Evolutionary conservation across 2,113 vertebrate species (phyloP).

Genomic region (Genyomyrus donnyi): DNA sequence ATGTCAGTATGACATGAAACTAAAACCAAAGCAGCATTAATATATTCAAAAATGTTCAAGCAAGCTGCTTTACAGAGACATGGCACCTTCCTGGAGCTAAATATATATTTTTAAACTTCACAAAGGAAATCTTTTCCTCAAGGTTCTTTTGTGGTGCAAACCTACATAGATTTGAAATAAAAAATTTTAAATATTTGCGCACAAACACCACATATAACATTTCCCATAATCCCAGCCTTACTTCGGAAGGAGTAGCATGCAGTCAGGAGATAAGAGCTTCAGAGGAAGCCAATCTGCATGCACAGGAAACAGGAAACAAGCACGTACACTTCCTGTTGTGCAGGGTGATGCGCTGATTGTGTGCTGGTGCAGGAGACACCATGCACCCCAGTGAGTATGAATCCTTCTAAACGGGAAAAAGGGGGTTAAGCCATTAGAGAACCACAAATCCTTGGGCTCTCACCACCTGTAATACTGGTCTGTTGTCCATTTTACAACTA

Average conservation of each 20-base stretch:
- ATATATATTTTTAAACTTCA: background rate
- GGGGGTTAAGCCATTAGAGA: background rate
- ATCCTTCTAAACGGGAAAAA: background rate
- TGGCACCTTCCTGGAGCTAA: background rate
- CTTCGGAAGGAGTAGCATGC: background rate
- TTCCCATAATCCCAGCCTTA: background rate
- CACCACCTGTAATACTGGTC: background rate
- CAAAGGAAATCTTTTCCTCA: background rate
- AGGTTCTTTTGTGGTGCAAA: background rate
- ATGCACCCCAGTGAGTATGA: background rate
- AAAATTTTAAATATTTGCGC: background rate
- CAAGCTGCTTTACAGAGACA: background rate
- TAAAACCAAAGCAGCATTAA: slow-evolving; percentile 16
- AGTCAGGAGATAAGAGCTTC: background rate
- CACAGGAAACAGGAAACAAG: background rate
- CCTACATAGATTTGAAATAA: background rate
- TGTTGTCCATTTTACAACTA: background rate
- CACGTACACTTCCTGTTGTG: background rate
- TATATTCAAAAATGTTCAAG: background rate
- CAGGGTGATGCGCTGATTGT: background rate
- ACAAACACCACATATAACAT: background rate
- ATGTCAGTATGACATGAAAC: slow-evolving; percentile 37
- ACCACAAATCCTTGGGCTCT: background rate
- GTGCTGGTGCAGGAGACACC: background rate
- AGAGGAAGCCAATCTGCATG: background rate